Conservation (phyloP, 2,888 invertebrate genomes). For the Chaitophorus viminalis region DNA sequence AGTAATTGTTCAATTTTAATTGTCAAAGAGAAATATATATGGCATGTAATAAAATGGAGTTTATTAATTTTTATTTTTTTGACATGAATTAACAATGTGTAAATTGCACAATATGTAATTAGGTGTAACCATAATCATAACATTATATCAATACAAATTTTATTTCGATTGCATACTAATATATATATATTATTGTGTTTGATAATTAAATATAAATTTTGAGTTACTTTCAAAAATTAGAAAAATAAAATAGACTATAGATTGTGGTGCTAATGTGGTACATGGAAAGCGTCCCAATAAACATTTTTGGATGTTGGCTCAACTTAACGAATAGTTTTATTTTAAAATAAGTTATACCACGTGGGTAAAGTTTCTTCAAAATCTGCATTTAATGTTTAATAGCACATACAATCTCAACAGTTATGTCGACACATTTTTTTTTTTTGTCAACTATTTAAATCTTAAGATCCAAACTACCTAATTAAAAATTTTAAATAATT, state of each 20-base stretch:
- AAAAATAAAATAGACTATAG: constrained; percentile 32
- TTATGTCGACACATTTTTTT: constrained; percentile 9
- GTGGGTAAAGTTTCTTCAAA: constrained; percentile 30
- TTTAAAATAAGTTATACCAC: constrained; percentile 43
- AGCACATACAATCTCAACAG: neutral
- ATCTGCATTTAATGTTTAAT: constrained; percentile 13
- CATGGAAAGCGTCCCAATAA: constrained; percentile 40
- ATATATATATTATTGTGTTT: constrained; percentile 32
- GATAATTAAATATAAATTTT: neutral
- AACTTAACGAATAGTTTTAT: constrained; percentile 30
- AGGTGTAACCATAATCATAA: neutral
- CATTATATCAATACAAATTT: no score
- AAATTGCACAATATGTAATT: neutral
- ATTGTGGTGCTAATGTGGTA: neutral
- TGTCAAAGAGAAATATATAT: no score
- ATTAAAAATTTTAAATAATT: constrained; percentile 1
- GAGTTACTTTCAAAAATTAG: constrained; percentile 1
- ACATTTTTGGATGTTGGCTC: constrained; percentile 59
- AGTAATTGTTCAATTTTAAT: neutral
- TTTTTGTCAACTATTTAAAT: neutral
- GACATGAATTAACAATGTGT: no score
- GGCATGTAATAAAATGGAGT: no score
- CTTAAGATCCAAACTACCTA: neutral
- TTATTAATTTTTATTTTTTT: no score
- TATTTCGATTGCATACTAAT: neutral